phyloP scores from a whole-genome alignment of 2,888 invertebrate species.

The Spatulosminthurus flaviceps region DNA sequence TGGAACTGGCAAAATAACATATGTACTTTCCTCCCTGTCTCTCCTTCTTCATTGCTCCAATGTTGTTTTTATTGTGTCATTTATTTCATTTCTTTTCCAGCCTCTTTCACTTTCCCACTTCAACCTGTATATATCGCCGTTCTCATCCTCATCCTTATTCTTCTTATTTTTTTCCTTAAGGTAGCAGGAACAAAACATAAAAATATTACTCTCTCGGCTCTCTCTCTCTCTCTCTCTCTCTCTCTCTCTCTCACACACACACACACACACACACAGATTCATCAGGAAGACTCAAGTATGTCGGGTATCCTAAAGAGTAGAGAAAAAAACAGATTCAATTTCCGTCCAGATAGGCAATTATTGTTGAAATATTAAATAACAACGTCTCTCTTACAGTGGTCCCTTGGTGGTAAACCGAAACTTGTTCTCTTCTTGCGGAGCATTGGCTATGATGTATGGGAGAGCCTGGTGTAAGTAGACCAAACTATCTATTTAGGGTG shows the following conservation, averaged over 20 bases:
- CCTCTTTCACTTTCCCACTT: background rate
- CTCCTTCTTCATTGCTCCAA: slow-evolving; percentile 6
- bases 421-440: background rate
- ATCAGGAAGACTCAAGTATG: no score
- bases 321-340: background rate
- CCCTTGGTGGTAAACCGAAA: background rate
- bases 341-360: background rate
- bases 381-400: background rate
- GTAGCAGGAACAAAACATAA: no score
- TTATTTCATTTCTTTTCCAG: background rate
- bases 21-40: background rate
- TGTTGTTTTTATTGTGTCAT: slow-evolving; percentile 18
- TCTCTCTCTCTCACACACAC: no score
- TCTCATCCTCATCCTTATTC: no score
- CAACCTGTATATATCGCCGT: background rate
- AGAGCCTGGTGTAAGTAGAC: no score
- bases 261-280: no score
- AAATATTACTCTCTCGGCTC: no score
- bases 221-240: no score
- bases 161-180: no score
- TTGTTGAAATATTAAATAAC: slow-evolving; percentile 10
- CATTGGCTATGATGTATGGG: background rate
- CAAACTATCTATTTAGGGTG: no score
- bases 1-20: background rate
- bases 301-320: no score